Evolutionary conservation across 2,797 vertebrate genomes (phyloP).

Genomic region (Monodelphis domestica): DNA sequence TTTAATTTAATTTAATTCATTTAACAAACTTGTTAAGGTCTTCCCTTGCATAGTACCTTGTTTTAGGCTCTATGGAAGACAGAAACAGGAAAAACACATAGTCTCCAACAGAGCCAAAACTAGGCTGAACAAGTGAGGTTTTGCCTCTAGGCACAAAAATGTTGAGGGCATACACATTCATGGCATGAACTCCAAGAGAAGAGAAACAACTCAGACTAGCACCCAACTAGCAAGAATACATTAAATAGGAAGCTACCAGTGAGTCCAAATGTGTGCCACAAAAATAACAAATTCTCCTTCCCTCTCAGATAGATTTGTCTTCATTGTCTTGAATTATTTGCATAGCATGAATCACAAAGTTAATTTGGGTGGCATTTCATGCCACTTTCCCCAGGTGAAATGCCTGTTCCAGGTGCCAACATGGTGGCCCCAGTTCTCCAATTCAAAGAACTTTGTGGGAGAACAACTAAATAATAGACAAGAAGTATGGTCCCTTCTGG

Average conservation of each 20-base stretch:
- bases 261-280: neutral
- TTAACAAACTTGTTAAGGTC: neutral
- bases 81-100: neutral
- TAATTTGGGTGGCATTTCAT: neutral
- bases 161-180: neutral
- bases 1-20: neutral
- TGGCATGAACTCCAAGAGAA: neutral
- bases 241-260: neutral
- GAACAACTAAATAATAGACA: neutral
- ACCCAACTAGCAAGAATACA: neutral
- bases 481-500: neutral
- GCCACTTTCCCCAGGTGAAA: neutral
- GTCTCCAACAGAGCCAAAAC: neutral
- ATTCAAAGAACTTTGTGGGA: neutral
- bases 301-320: neutral
- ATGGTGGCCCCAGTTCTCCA: neutral
- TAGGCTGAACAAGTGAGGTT: neutral
- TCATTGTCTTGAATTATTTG: neutral
- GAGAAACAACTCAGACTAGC: neutral
- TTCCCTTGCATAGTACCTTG: neutral
- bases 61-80: neutral
- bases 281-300: neutral
- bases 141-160: neutral
- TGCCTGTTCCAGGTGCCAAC: neutral
- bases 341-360: neutral